phyloP scores from a whole-genome alignment of 2,888 invertebrate genomes.

The Tetropium fuscum region DNA sequence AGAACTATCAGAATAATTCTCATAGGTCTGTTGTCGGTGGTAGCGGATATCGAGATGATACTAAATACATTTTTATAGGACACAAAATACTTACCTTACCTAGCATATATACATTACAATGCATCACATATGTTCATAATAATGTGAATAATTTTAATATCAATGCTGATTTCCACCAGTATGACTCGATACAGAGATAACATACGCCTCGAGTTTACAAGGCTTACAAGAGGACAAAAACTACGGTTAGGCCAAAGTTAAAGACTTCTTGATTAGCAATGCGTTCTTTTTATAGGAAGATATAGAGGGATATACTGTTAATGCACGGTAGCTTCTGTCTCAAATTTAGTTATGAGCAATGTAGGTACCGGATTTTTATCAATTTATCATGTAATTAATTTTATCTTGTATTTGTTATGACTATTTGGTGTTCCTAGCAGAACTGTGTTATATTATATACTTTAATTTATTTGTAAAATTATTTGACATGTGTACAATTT shows the following conservation, averaged over 20 bases:
- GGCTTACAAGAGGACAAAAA: not conserved
- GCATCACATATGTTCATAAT: too few relatives aligned
- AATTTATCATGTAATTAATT: too few relatives aligned
- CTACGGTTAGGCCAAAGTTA: not conserved
- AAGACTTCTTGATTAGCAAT: not conserved
- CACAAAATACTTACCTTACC: not conserved
- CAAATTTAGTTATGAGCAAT: too few relatives aligned
- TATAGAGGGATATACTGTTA: not conserved
- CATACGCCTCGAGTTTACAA: not conserved
- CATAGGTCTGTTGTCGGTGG: not conserved
- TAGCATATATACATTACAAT: not conserved
- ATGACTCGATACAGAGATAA: not conserved
- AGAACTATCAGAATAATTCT: not conserved
- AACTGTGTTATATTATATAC: too few relatives aligned
- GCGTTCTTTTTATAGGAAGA: not conserved
- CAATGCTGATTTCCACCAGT: not conserved
- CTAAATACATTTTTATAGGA: not conserved
- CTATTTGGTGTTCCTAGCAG: too few relatives aligned
- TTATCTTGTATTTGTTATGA: too few relatives aligned
- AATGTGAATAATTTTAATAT: not conserved
- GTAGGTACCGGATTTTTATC: too few relatives aligned
- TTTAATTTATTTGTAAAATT: too few relatives aligned
- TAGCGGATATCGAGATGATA: not conserved
- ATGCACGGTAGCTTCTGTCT: too few relatives aligned
- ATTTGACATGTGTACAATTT: too few relatives aligned